phyloP scores from a whole-genome alignment of 1,140 invertebrate genomes.

The Octopus sinensis region DNA sequence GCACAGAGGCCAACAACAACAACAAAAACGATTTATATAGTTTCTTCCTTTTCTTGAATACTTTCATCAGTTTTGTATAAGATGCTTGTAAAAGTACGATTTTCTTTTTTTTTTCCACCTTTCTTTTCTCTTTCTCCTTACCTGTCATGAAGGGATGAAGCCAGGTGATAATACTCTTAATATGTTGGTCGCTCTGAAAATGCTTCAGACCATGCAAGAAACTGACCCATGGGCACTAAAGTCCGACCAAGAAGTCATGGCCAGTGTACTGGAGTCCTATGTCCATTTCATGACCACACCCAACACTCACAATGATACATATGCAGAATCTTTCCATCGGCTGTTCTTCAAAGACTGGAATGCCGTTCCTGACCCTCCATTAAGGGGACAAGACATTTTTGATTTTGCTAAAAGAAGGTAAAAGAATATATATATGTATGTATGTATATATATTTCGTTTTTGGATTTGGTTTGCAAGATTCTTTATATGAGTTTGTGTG shows the following conservation, averaged over 20 bases:
- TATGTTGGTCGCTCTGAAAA: constrained; percentile 37
- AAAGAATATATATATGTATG: too few species aligned
- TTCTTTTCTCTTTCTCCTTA: constrained; percentile 8
- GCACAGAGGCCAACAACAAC: too few species aligned
- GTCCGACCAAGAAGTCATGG: constrained; percentile 32
- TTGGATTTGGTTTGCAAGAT: too few species aligned
- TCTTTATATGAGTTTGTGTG: too few species aligned
- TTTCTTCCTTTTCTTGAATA: too few species aligned
- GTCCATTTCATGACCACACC: constrained; percentile 52
- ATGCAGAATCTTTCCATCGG: constrained; percentile 48
- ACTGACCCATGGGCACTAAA: constrained; percentile 33
- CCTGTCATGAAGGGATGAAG: constrained; percentile 38
- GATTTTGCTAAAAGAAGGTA: constrained; percentile 44
- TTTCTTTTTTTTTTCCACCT: too few species aligned
- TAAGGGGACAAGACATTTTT: constrained; percentile 32
- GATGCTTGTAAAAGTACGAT: too few species aligned
- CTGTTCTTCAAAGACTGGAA: constrained; percentile 49
- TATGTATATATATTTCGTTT: too few species aligned
- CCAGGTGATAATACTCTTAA: constrained; percentile 51
- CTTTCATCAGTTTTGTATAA: too few species aligned
- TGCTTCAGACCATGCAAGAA: constrained; percentile 35
- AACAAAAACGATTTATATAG: too few species aligned
- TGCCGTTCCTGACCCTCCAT: constrained; percentile 23
- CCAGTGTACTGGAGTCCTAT: constrained; percentile 41
- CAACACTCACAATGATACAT: constrained; percentile 44